Evolutionary conservation across 37 sponge, comb jelly and placozoan species (phyloP).

Genomic region (Aplysina aerophoba): DNA sequence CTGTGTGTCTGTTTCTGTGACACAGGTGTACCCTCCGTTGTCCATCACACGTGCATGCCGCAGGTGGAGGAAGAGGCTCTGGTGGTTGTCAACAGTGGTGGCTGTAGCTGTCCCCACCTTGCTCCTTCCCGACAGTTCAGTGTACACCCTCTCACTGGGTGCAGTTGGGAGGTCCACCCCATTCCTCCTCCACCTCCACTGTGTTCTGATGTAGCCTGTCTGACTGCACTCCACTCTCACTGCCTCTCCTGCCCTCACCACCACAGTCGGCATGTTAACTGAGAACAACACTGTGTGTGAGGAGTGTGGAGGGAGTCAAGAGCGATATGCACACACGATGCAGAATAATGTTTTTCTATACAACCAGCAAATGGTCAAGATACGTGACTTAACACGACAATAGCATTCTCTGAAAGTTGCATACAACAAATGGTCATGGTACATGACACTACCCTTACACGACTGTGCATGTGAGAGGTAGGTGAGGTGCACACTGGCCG

Average conservation of each 20-base stretch:
- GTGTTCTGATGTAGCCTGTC: slow-evolving; percentile 20
- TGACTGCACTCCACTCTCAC: slow-evolving; percentile 6
- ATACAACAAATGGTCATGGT: too few relatives aligned
- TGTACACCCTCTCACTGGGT: background rate
- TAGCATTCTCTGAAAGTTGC: too few relatives aligned
- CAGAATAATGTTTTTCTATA: too few relatives aligned
- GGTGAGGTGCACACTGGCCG: too few relatives aligned
- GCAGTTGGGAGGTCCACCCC: background rate
- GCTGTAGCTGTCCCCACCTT: background rate
- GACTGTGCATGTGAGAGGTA: too few relatives aligned
- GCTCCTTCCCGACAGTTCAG: background rate
- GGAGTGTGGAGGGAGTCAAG: too few relatives aligned
- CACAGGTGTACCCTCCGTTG: background rate
- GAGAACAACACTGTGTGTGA: background rate
- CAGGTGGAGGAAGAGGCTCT: background rate
- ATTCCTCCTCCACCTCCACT: background rate
- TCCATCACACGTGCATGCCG: slow-evolving; percentile 3
- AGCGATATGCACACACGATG: too few relatives aligned
- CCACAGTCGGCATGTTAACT: background rate
- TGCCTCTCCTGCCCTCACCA: background rate
- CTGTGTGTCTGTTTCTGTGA: background rate
- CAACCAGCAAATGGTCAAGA: too few relatives aligned
- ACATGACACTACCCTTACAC: too few relatives aligned
- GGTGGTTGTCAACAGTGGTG: background rate
- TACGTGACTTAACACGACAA: too few relatives aligned